Evolutionary conservation across 2,888 invertebrate species (phyloP).

Genomic region (Patella caerulea): DNA sequence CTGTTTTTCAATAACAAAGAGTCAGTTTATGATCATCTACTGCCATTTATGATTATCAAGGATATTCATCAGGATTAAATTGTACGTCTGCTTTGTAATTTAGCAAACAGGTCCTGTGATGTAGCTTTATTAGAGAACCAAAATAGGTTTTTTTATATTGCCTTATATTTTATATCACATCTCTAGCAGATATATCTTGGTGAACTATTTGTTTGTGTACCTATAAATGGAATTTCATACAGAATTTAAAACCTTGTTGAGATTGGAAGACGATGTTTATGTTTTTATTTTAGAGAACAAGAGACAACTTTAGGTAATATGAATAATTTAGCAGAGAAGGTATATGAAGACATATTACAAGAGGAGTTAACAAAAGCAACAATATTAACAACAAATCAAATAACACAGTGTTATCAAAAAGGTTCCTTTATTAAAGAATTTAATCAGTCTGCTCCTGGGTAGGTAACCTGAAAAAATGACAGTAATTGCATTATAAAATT

Average conservation of each 20-base stretch:
- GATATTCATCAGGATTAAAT: too few relatives aligned
- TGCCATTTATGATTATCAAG: too few relatives aligned
- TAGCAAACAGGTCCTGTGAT: too few relatives aligned
- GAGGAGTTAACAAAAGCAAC: slow-evolving; percentile 14
- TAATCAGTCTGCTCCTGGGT: neutral
- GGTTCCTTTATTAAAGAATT: neutral
- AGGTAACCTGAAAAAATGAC: neutral
- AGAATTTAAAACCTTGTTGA: neutral
- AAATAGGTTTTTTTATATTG: too few relatives aligned
- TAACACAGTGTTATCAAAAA: slow-evolving; percentile 18
- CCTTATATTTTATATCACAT: too few relatives aligned
- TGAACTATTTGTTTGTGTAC: neutral
- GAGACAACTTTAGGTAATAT: slow-evolving; percentile 24
- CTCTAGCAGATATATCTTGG: too few relatives aligned
- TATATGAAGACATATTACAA: slow-evolving; percentile 37
- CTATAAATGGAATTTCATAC: neutral
- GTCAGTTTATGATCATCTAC: too few relatives aligned
- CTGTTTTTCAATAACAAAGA: too few relatives aligned
- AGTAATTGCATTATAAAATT: neutral
- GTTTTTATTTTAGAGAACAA: slow-evolving; percentile 19
- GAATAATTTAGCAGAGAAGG: slow-evolving; percentile 28
- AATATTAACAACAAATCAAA: neutral
- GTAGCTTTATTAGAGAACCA: too few relatives aligned
- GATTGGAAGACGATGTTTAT: neutral
- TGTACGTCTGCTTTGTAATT: too few relatives aligned